Base-by-base conservation (phyloP, 2,888 invertebrate species). In the Lepeophtheirus nordmannii region DNA sequence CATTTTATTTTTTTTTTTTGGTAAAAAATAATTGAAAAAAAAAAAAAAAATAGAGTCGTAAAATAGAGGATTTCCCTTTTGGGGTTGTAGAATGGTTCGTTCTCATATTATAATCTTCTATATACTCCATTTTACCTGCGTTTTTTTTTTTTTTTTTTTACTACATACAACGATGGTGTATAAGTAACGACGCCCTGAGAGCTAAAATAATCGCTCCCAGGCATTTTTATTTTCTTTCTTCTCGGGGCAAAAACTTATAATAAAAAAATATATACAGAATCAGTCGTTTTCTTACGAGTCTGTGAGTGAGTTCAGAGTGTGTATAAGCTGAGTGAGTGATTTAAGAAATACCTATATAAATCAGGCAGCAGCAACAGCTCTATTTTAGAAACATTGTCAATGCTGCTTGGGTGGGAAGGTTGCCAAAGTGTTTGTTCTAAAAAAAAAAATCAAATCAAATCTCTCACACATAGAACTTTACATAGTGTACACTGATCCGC, bases 61-160 rank as follows among this genome's bases (percentile, higher is more conserved):
- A 46, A 46, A 46, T n/a, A 5, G 17, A 46, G 53, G 53, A 46
- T 46, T 46, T 46, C 53, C 53, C 14, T 46, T 17, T 46, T 46
- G 14, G 53, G 53, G 53, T 46, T 3, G 53, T 46, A n/a, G 53
- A 17, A n/a, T 46, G 53, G 53, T 46, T 46, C n/a, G 53, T 46
- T 46, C 53, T 46, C 53, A 46, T 46, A 14, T n/a, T n/a, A 46
- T 46, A 46, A 46, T 46, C 14, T n/a, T 8, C 14, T n/a, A n/a
- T n/a, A 46, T 46, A 46, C 53, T 46, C 53, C 8, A 46, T 46
- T 46, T 46, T 46, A 46, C 53, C 53, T 46, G 53, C 53, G 53
- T 46, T 46, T 46, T 46, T 46, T 46, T 46, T 30, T 5, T 7
- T n/a, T n/a, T n/a, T n/a, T n/a, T n/a, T n/a, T n/a, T n/a, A n/a